Percentiles rank a stretch among this genome's conserved stretches.
These are phyloP conservation scores for Melinaea marsaeus DNA, from an alignment of 2,888 invertebrate genomes.

Conservation along the genomic window DNA sequence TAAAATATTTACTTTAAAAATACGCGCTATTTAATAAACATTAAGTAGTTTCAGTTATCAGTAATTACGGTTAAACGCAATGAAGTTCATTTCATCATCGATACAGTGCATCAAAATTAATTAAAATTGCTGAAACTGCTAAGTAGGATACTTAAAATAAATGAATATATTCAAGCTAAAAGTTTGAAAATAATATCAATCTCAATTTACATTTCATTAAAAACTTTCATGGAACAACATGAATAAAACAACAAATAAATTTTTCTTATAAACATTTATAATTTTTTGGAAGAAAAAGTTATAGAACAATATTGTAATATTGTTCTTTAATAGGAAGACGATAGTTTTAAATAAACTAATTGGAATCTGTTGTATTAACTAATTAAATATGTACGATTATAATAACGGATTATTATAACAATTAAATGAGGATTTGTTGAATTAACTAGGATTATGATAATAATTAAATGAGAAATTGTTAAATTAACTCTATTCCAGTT, in stretches of 20 bases:
- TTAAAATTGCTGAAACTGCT: conserved; percentile 1
- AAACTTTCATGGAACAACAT: conserved; percentile 15
- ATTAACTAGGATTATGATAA: neutral
- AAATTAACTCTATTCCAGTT: too few species aligned
- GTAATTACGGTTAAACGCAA: too few species aligned
- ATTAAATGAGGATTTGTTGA: neutral
- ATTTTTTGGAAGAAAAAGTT: conserved; percentile 18
- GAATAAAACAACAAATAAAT: conserved; percentile 14
- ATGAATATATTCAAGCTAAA: conserved; percentile 13
- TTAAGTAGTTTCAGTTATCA: too few species aligned
- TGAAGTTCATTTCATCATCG: too few species aligned
- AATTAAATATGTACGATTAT: too few species aligned
- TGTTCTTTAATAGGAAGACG: conserved; percentile 11
- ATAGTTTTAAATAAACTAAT: conserved; percentile 17
- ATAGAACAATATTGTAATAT: conserved; percentile 16
- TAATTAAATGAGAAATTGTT: conserved; percentile 6
- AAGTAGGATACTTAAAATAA: conserved; percentile 1
- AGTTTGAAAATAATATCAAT: conserved; percentile 15
- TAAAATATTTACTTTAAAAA: neutral
- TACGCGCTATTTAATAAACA: too few species aligned
- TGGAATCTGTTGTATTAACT: conserved; percentile 1
- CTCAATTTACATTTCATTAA: conserved; percentile 23
- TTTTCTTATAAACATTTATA: conserved; percentile 18
- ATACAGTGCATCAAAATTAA: neutral
- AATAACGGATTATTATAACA: too few species aligned